A percentile compares a stretch with the other conserved stretches of the same genome.
Evolutionary conservation across 2,797 vertebrate species (phyloP).

Genomic region (Pseudotriccus pelzelni): DNA sequence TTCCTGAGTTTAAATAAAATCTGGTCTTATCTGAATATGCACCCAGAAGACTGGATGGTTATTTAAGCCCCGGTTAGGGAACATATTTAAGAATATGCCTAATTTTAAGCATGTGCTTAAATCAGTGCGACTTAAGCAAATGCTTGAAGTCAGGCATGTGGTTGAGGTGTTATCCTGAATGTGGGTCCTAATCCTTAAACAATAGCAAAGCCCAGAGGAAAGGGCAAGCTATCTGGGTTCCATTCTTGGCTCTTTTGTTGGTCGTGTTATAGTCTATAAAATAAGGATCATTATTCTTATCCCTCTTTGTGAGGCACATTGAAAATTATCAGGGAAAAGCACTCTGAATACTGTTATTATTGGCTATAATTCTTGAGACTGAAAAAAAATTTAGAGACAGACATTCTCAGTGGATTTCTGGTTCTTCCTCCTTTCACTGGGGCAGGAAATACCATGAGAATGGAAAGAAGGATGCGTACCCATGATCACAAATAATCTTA

Average conservation of each 20-base stretch:
- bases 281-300: constrained; percentile 58
- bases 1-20: constrained; percentile 27
- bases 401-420: constrained; percentile 66
- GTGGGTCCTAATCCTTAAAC: constrained; percentile 61
- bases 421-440: constrained; percentile 58
- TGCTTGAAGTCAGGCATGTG: constrained; percentile 66
- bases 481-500: constrained; percentile 55
- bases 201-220: constrained; percentile 50
- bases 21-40: constrained; percentile 7
- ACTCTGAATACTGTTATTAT: constrained; percentile 64
- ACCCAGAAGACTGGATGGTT: constrained; percentile 28
- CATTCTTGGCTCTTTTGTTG: constrained; percentile 56
- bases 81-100: constrained; percentile 55
- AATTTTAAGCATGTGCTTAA: constrained; percentile 54
- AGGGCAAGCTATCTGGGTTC: constrained; percentile 48
- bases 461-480: constrained; percentile 43
- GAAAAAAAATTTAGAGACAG: constrained; percentile 33
- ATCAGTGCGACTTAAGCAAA: constrained; percentile 61
- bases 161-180: constrained; percentile 60
- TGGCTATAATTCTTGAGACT: constrained; percentile 51
- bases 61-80: not conserved
- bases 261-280: constrained; percentile 41
- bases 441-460: constrained; percentile 67
- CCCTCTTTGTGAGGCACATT: constrained; percentile 51
- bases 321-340: constrained; percentile 57